These are phyloP conservation scores for Nannoperca obscura DNA, from an alignment of 2,797 vertebrate genomes.

Conservation along the genomic window DNA sequence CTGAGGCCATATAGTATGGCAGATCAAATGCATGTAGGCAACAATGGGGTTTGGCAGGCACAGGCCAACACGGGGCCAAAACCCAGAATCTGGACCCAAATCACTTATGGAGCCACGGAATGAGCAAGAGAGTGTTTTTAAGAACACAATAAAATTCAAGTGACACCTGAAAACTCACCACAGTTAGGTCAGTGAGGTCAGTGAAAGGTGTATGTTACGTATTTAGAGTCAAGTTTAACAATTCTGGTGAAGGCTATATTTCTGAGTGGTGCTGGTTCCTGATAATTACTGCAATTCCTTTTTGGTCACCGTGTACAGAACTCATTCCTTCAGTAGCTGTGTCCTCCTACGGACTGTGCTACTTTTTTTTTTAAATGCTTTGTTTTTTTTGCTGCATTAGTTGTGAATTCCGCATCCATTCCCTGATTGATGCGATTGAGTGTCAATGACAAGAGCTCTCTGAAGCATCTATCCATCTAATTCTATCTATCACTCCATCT, in stretches of 20 bases:
- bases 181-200: not conserved
- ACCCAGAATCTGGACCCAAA: not conserved
- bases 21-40: not conserved
- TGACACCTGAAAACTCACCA: not conserved
- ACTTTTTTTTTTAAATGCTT: conserved; percentile 20
- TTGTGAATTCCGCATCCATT: conserved; percentile 60
- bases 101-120: not conserved
- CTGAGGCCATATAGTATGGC: not conserved
- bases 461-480: conserved; percentile 71
- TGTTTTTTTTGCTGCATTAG: conserved; percentile 45
- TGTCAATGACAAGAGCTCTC: conserved; percentile 66
- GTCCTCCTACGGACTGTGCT: not conserved
- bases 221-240: conserved; percentile 4
- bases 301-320: not conserved
- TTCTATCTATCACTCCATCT: conserved; percentile 60
- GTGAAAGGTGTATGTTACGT: not conserved
- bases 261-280: not conserved
- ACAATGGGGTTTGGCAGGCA: not conserved
- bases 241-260: not conserved
- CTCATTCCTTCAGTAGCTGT: not conserved
- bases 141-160: not conserved
- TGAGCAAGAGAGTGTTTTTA: not conserved
- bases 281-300: not conserved
- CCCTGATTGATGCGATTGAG: conserved; percentile 60
- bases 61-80: not conserved